phyloP scores from a whole-genome alignment of 2,888 invertebrate genomes.

The Epirrita christyi region DNA sequence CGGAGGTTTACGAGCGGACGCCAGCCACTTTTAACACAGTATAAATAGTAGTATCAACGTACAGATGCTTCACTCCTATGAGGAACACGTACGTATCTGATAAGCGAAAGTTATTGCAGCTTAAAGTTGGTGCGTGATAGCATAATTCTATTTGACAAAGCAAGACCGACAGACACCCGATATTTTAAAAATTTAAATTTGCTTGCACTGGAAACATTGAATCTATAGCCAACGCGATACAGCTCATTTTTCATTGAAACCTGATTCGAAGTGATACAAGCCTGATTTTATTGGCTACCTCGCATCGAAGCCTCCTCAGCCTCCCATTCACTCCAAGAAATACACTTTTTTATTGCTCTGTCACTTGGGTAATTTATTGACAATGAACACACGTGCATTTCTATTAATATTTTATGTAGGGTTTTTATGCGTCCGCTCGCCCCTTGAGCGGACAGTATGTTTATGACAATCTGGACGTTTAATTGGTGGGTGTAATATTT shows the following conservation, averaged over 20 bases:
- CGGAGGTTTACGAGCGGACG: constrained; percentile 77
- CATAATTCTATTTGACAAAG: background rate
- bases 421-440: constrained; percentile 65
- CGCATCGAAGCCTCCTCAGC: constrained; percentile 80
- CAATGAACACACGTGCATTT: constrained; percentile 84
- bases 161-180: too few species aligned
- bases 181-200: background rate
- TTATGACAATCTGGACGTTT: constrained; percentile 67
- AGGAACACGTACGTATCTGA: background rate
- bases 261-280: constrained; percentile 9
- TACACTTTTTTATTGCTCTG: constrained; percentile 83
- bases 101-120: background rate
- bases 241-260: background rate
- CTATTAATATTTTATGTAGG: constrained; percentile 84
- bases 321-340: constrained; percentile 84
- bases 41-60: background rate
- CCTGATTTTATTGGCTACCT: constrained; percentile 74
- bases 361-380: constrained; percentile 84
- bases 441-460: constrained; percentile 72
- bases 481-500: constrained; percentile 60
- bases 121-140: background rate
- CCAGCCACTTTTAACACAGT: constrained; percentile 68
- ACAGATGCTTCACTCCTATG: background rate
- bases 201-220: background rate
- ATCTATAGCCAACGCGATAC: background rate